Evolutionary conservation across 2,113 vertebrate genomes (phyloP), one percentile per base, ranked within the genome.

Genomic region (Amazona guildingii): DNA sequence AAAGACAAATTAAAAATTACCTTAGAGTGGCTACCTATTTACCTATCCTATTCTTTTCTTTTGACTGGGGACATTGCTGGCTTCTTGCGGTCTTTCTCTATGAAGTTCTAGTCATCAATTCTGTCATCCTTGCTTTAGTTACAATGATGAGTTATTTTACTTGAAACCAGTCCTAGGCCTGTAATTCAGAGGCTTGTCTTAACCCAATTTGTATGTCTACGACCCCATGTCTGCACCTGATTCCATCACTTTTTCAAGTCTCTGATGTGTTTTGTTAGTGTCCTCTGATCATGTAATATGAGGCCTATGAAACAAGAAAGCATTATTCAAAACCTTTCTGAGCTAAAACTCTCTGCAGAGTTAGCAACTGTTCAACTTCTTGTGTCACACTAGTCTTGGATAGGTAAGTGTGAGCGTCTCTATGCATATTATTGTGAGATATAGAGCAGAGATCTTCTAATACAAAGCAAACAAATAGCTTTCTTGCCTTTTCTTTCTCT

Each of bases 401-500:
- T 7, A 79, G 33, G 10, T 62, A 67, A 84, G 46, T 29, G 15
- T 27, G 35, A 55, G 17, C 2, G 3, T 83, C n/a, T 37, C 20
- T 44, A 3, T 2, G 14, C 0, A 1, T 37, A 35, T 27, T 41
- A 66, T 63, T 83, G 69, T 64, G 46, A 90, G 66, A 28, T 17
- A 10, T 7, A 78, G 91, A 90, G 13, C 33, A 21, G 4, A 86
- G 70, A 46, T 57, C 25, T 39, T 83, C 35, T 67, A 79, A 68
- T 27, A n/a, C 28, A 70, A 49, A 83, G 62, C 29, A 95, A 82
- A 82, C 62, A 61, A 83, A 67, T 8, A 28, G 27, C 27, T 87
- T 64, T 79, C 91, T 83, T 86, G 68, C 73, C 57, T 76, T 82
- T 97, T 93, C 76, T 73, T 68, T 90, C 88, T 95, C 86, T 78